Percentiles rank a stretch among this genome's conserved stretches.
phyloP scores from a whole-genome alignment of 2,888 invertebrate genomes.

The Teleiodes luculella region DNA sequence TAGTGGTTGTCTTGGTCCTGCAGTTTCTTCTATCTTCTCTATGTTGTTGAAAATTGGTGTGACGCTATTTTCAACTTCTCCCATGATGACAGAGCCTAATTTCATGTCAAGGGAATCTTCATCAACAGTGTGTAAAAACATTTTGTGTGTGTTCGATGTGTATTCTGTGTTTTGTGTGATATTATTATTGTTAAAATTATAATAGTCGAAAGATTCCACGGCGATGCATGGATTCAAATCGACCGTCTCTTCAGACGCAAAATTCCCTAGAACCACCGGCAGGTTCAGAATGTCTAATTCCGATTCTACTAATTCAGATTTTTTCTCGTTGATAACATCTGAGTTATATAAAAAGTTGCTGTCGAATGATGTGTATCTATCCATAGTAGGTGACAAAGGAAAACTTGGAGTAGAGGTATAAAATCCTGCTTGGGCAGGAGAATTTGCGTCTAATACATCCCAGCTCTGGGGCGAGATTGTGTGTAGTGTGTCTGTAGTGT shows the following conservation, averaged over 20 bases:
- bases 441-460: slow-evolving; percentile 61
- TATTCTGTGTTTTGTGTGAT: slow-evolving; percentile 44
- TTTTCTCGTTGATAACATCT: slow-evolving; percentile 34
- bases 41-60: slow-evolving; percentile 36
- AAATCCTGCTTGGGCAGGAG: slow-evolving; percentile 51
- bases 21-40: slow-evolving; percentile 31
- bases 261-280: slow-evolving; percentile 62
- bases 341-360: slow-evolving; percentile 37
- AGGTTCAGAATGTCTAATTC: slow-evolving; percentile 56
- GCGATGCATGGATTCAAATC: slow-evolving; percentile 40
- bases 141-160: slow-evolving; percentile 44
- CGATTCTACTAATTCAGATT: slow-evolving; percentile 50
- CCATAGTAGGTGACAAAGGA: slow-evolving; percentile 51
- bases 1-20: slow-evolving; percentile 35
- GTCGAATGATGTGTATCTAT: slow-evolving; percentile 42
- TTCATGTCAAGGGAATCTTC: slow-evolving; percentile 61
- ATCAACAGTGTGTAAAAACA: slow-evolving; percentile 59
- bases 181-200: slow-evolving; percentile 20
- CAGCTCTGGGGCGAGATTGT: slow-evolving; percentile 69
- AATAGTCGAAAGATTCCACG: slow-evolving; percentile 30
- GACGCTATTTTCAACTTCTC: slow-evolving; percentile 51
- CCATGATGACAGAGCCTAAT: slow-evolving; percentile 55
- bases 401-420: slow-evolving; percentile 48
- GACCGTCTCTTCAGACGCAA: slow-evolving; percentile 47
- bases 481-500: slow-evolving; percentile 64